Evolutionary conservation across 2,888 invertebrate species (phyloP).

Genomic region (Lithophane leautieri): DNA sequence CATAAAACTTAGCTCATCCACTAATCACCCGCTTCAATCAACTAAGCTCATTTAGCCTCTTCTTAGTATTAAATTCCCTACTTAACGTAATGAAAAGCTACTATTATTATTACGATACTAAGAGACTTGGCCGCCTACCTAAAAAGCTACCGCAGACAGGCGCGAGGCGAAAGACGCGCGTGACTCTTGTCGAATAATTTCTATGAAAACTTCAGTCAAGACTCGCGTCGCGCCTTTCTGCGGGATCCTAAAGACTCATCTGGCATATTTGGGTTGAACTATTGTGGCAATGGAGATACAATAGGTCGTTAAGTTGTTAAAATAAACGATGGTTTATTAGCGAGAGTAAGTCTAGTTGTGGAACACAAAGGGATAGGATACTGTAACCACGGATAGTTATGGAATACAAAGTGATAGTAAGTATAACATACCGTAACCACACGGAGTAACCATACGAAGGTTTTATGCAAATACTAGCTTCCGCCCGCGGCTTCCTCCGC

Average conservation of each 20-base stretch:
- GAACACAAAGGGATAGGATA: conserved; percentile 9
- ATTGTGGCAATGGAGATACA: neutral
- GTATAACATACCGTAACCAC: neutral
- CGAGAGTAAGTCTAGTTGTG: neutral
- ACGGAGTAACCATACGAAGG: neutral
- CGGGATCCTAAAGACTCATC: neutral
- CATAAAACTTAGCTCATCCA: too few species aligned
- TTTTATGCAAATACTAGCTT: neutral
- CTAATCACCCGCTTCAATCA: conserved; percentile 12
- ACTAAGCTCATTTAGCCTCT: neutral
- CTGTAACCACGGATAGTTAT: neutral
- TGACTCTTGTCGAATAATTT: too few species aligned
- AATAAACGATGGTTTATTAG: conserved; percentile 31
- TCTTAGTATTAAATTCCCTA: conserved; percentile 13
- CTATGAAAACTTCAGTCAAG: too few species aligned
- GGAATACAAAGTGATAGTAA: conserved; percentile 8
- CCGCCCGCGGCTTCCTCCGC: too few species aligned
- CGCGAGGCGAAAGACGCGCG: too few species aligned
- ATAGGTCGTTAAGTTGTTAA: conserved; percentile 32
- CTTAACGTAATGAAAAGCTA: too few species aligned
- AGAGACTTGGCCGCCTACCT: too few species aligned
- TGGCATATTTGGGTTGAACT: conserved; percentile 24
- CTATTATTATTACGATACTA: too few species aligned
- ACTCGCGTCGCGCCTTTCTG: too few species aligned
- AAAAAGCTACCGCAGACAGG: too few species aligned